Percentiles rank a stretch among this genome's conserved stretches.
These are phyloP conservation scores for Himalopsyche phryganea DNA, from an alignment of 1,140 invertebrate species.

Conservation along the genomic window DNA sequence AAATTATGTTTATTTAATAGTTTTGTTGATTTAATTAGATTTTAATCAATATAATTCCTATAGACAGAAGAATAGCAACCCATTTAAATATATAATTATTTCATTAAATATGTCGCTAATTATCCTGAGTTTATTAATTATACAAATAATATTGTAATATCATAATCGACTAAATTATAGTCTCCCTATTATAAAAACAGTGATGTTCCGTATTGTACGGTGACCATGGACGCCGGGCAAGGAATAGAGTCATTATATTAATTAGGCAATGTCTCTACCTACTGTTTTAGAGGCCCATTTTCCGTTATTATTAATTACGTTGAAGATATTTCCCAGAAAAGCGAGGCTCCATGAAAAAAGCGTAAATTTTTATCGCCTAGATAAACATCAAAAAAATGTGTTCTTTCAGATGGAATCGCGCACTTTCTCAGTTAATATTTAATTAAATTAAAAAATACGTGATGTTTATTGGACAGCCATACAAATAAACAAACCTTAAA, in stretches of 20 bases:
- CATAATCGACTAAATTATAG: too few species aligned
- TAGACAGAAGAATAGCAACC: too few species aligned
- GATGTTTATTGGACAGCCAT: constrained; percentile 12
- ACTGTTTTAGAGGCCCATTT: constrained; percentile 26
- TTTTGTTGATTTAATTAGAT: too few species aligned
- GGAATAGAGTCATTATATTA: constrained; percentile 25
- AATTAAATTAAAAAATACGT: constrained; percentile 21
- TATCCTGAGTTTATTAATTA: too few species aligned
- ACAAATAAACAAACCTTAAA: constrained; percentile 3
- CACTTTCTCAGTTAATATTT: neutral
- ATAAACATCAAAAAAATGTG: constrained; percentile 16
- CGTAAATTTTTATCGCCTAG: constrained; percentile 18
- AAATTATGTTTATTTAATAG: too few species aligned
- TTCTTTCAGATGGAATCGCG: constrained; percentile 14
- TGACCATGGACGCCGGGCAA: neutral
- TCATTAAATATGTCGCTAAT: too few species aligned
- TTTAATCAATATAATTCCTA: too few species aligned
- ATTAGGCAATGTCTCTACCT: constrained; percentile 15
- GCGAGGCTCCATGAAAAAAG: constrained; percentile 4
- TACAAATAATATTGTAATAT: too few species aligned
- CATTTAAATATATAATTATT: too few species aligned
- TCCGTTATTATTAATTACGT: constrained; percentile 23
- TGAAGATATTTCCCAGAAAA: neutral
- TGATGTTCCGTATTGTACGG: too few species aligned
- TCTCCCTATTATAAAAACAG: too few species aligned